These are phyloP conservation scores for Microhierax caerulescens DNA, from an alignment of 2,797 vertebrate genomes.

Conservation along the genomic window DNA sequence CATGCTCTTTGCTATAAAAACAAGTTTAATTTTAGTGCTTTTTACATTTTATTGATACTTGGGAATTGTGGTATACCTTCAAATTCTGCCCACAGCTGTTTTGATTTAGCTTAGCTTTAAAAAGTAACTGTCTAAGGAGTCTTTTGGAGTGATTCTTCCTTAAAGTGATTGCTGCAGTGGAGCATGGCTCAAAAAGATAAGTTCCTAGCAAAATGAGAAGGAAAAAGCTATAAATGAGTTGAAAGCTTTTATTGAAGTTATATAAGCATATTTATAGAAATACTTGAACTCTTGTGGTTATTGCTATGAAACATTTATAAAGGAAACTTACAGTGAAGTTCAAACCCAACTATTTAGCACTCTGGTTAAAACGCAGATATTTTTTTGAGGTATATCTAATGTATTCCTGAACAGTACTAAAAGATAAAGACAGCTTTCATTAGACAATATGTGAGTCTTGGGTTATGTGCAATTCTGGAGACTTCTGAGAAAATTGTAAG, in stretches of 20 bases:
- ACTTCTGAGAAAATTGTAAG: background rate
- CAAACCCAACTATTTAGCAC: background rate
- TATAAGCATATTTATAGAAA: background rate
- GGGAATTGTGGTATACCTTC: background rate
- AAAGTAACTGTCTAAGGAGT: background rate
- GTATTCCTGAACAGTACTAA: background rate
- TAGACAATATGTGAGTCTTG: accelerated
- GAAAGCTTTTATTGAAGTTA: background rate
- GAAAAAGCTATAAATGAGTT: background rate
- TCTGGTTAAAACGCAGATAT: background rate
- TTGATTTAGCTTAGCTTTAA: background rate
- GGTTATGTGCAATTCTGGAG: background rate
- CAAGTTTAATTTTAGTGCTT: background rate
- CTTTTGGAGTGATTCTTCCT: background rate
- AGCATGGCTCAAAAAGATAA: background rate
- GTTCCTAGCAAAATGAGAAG: background rate
- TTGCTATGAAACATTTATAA: background rate
- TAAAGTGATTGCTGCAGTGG: background rate
- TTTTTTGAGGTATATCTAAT: background rate
- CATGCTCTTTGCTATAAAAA: background rate
- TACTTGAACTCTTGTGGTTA: background rate
- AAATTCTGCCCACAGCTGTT: background rate
- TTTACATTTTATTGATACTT: background rate
- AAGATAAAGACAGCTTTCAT: background rate
- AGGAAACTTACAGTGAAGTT: background rate